phyloP scores from a whole-genome alignment of 2,888 invertebrate genomes.

The Dynastes tityus region DNA sequence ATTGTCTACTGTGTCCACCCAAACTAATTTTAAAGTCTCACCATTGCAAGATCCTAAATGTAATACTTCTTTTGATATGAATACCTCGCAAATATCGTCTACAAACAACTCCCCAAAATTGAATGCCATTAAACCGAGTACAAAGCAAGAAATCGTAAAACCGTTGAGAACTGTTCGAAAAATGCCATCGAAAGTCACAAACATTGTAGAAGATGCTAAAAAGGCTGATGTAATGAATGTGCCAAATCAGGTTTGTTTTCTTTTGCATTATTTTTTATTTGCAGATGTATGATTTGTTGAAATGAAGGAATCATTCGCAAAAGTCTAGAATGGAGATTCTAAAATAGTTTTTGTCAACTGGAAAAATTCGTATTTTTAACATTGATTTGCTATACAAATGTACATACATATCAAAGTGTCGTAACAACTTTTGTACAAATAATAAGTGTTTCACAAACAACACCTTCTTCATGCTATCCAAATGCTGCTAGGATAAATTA shows the following conservation, averaged over 20 bases:
- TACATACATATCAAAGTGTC: too few species aligned
- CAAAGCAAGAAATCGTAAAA: conserved; percentile 38
- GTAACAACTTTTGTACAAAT: too few species aligned
- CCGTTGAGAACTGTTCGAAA: conserved; percentile 60
- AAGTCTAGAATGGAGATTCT: too few species aligned
- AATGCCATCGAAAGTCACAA: conserved; percentile 65
- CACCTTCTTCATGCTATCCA: too few species aligned
- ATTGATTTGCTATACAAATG: too few species aligned
- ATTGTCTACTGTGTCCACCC: conserved; percentile 43
- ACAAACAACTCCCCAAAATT: background rate
- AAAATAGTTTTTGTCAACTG: too few species aligned
- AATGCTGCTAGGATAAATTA: too few species aligned
- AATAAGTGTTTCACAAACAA: too few species aligned
- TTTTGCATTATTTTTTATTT: conserved; percentile 60
- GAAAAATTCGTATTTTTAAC: too few species aligned
- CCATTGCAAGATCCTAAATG: background rate
- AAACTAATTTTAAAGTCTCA: conserved; percentile 16
- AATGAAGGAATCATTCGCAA: background rate
- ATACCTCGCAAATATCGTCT: background rate
- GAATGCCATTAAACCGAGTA: conserved; percentile 34
- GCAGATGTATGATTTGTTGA: background rate
- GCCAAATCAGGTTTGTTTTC: conserved; percentile 67
- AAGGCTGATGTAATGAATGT: conserved; percentile 54
- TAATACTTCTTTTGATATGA: background rate
- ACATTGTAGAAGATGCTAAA: conserved; percentile 59